A percentile compares a stretch with the other conserved stretches of the same genome.
These are phyloP conservation scores for Oegoconia quadripuncta DNA, from an alignment of 2,888 invertebrate genomes.

Conservation along the genomic window DNA sequence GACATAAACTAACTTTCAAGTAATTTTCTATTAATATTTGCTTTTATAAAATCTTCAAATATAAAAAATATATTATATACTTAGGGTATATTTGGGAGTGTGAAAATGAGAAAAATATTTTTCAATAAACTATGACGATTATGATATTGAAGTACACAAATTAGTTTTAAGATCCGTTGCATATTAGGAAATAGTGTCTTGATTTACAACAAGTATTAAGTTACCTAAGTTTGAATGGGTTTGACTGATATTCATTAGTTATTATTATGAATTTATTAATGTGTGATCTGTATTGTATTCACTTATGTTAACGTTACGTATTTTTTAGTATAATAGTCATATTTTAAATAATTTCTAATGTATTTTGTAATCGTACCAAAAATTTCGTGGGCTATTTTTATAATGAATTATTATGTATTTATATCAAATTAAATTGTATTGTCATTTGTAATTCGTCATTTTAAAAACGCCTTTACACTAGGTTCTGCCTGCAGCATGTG, in stretches of 20 bases:
- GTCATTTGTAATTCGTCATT: slow-evolving; percentile 9
- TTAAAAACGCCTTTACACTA: too few relatives aligned
- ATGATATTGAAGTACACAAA: slow-evolving; percentile 6
- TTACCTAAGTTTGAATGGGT: slow-evolving; percentile 52
- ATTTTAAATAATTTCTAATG: slow-evolving; percentile 22
- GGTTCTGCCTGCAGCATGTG: too few relatives aligned
- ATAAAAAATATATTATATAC: too few relatives aligned
- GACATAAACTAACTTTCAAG: too few relatives aligned
- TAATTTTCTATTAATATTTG: too few relatives aligned
- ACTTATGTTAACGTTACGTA: slow-evolving; percentile 42
- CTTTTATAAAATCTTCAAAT: too few relatives aligned
- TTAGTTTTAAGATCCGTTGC: neutral
- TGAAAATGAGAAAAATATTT: too few relatives aligned
- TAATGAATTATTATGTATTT: slow-evolving; percentile 43
- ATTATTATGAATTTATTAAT: slow-evolving; percentile 28
- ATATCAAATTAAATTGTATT: slow-evolving; percentile 36
- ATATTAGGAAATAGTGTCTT: slow-evolving; percentile 20
- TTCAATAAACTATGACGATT: too few relatives aligned
- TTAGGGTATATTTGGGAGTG: too few relatives aligned
- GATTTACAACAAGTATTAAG: slow-evolving; percentile 29
- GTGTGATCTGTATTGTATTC: slow-evolving; percentile 36
- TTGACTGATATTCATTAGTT: slow-evolving; percentile 50
- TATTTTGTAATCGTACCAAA: slow-evolving; percentile 57
- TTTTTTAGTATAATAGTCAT: slow-evolving; percentile 38
- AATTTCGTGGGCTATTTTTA: slow-evolving; percentile 60